Evolutionary conservation across 2,113 vertebrate species (phyloP).

Genomic region (Microcebus murinus): DNA sequence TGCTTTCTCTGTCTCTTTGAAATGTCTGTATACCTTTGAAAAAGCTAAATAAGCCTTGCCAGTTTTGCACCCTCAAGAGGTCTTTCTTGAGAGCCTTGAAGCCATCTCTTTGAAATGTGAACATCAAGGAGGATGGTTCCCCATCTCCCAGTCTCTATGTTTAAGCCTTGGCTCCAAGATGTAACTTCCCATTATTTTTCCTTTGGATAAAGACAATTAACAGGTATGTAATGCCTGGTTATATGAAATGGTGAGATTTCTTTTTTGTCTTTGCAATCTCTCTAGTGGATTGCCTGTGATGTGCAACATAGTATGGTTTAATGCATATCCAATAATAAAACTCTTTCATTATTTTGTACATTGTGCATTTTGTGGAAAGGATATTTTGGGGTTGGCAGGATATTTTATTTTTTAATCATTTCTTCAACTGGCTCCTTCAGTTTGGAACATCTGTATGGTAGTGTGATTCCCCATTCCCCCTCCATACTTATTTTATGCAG

Average conservation of each 20-base stretch:
- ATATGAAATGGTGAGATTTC: neutral
- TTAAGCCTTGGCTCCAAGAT: conserved; percentile 35
- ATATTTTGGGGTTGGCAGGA: neutral
- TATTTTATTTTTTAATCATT: conserved; percentile 11
- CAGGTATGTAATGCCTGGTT: neutral
- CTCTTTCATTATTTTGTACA: neutral
- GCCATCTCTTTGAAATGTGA: conserved; percentile 23
- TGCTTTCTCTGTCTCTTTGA: neutral
- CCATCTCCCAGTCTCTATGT: neutral
- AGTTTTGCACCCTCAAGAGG: neutral
- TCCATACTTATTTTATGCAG: neutral
- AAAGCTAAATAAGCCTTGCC: neutral
- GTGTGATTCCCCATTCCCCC: neutral
- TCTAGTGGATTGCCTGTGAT: neutral
- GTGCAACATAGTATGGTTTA: neutral
- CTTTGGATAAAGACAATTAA: conserved; percentile 17
- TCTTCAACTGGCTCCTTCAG: neutral
- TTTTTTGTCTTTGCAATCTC: neutral
- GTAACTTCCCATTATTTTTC: conserved; percentile 31
- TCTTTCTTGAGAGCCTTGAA: neutral
- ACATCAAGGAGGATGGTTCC: neutral
- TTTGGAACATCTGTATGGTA: neutral
- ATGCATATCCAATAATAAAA: neutral
- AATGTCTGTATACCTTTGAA: neutral
- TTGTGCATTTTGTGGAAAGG: neutral